Evolutionary conservation across 2,113 vertebrate genomes (phyloP).

Genomic region (Hippocampus abdominalis): DNA sequence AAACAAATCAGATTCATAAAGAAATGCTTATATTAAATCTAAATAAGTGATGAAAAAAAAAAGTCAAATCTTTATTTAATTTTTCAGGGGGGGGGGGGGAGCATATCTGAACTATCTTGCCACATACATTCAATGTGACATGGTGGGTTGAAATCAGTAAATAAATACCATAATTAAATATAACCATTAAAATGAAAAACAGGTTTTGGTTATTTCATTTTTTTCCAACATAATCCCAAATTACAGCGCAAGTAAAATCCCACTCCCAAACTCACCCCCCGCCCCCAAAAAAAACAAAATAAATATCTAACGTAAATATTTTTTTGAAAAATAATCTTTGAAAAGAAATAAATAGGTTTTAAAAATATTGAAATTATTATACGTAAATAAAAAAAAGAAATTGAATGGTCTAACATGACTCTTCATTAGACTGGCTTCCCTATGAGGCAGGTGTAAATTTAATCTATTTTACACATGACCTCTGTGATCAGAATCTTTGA

Average conservation of each 20-base stretch:
- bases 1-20: neutral
- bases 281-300: neutral
- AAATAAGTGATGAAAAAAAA: no score
- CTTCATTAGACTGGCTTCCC: neutral
- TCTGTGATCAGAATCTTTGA: constrained; percentile 21
- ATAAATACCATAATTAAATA: neutral
- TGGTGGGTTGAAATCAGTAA: neutral
- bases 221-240: no score
- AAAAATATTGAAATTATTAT: neutral
- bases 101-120: neutral
- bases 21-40: neutral
- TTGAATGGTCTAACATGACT: neutral
- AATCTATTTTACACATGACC: neutral
- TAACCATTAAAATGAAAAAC: neutral
- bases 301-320: neutral
- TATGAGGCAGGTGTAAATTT: neutral
- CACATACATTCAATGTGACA: neutral
- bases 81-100: no score
- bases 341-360: neutral
- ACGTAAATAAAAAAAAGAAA: neutral
- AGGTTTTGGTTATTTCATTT: no score
- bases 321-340: neutral
- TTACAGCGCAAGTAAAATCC: no score
- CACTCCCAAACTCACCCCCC: neutral
- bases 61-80: no score